phyloP scores from a whole-genome alignment of 2,797 vertebrate species.

The Morus bassanus region DNA sequence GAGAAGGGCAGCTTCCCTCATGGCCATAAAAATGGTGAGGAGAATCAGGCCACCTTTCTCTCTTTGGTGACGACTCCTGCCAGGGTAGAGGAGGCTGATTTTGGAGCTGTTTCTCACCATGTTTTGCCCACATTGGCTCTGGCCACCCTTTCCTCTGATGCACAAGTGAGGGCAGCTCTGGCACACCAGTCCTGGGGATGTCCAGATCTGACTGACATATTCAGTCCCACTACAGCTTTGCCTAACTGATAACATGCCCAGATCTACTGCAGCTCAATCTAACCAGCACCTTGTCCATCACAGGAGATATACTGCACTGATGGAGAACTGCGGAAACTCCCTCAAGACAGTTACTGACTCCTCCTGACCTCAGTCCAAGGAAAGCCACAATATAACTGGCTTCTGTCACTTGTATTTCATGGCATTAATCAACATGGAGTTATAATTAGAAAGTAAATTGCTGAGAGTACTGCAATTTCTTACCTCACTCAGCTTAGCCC shows the following conservation, averaged over 20 bases:
- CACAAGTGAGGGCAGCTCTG: not conserved
- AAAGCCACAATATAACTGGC: not conserved
- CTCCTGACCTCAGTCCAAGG: not conserved
- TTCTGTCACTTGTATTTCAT: not conserved
- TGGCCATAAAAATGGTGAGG: not conserved
- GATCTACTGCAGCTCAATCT: not conserved
- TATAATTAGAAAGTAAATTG: not conserved
- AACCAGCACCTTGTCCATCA: not conserved
- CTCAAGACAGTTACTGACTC: not conserved
- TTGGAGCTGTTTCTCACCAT: not conserved
- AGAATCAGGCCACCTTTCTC: not conserved
- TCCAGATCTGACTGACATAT: not conserved
- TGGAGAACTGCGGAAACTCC: not conserved
- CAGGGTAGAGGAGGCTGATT: not conserved
- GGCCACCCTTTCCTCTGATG: not conserved
- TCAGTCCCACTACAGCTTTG: not conserved
- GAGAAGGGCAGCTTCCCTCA: not conserved
- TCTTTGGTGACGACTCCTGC: not conserved
- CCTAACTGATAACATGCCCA: not conserved
- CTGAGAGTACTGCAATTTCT: conserved; percentile 32
- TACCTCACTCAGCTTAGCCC: conserved; percentile 96
- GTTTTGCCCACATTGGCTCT: not conserved
- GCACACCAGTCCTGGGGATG: not conserved
- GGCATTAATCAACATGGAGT: not conserved
- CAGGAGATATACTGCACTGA: not conserved